Evolutionary conservation across 30 jellyfish, hydroid and myxozoan species (phyloP).

Genomic region (Morbakka virulenta): DNA sequence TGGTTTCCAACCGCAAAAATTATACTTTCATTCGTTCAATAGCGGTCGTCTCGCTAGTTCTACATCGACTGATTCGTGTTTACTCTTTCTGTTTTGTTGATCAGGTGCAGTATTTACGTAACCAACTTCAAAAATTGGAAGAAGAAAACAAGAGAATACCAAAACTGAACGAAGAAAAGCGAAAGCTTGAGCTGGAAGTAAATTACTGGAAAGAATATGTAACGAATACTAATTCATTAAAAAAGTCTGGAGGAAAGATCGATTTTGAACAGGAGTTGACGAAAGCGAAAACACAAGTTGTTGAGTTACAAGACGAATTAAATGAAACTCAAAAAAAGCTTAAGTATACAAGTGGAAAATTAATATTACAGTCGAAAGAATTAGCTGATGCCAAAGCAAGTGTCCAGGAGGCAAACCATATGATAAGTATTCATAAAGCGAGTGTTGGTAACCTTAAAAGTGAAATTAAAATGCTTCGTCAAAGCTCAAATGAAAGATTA

Average conservation of each 20-base stretch:
- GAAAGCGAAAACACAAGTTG: conserved; percentile 55
- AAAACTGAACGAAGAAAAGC: conserved; percentile 77
- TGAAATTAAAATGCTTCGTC: conserved; percentile 39
- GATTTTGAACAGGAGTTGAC: conserved; percentile 76
- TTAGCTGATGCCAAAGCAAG: conserved; percentile 52
- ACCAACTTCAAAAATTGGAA: conserved; percentile 67
- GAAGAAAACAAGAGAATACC: conserved; percentile 65
- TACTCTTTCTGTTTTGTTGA: neutral
- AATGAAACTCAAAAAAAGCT: conserved; percentile 73
- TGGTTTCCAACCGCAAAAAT: too few relatives aligned
- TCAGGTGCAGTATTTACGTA: conserved; percentile 70
- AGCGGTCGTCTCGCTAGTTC: too few relatives aligned
- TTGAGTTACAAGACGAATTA: conserved; percentile 76
- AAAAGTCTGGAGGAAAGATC: conserved; percentile 57
- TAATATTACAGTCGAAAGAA: conserved; percentile 55
- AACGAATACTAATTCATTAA: conserved; percentile 67
- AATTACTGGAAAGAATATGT: conserved; percentile 98
- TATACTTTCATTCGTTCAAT: too few relatives aligned
- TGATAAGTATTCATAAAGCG: conserved; percentile 80
- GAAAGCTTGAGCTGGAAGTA: conserved; percentile 94
- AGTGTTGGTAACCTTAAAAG: conserved; percentile 48
- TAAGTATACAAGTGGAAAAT: conserved; percentile 24
- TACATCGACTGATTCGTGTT: too few relatives aligned
- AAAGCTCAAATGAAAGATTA: conserved; percentile 31
- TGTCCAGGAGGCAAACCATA: conserved; percentile 70